phyloP scores from a whole-genome alignment of 2,113 vertebrate species.

The Clinocottus analis region DNA sequence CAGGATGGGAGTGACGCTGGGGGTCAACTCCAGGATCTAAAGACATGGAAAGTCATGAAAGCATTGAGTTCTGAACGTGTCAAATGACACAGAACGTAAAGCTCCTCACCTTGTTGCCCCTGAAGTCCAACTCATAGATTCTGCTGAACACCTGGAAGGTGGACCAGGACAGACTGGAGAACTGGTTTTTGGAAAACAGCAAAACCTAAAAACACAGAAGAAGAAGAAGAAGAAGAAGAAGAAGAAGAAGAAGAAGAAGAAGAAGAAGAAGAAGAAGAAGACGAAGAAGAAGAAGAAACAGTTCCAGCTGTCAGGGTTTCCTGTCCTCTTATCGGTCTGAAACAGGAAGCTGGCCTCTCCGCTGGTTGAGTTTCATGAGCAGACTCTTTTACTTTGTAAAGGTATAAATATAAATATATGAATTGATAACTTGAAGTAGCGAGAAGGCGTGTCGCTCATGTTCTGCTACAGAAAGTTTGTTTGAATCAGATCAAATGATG shows the following conservation, averaged over 20 bases:
- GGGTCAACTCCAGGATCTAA: conserved; percentile 56
- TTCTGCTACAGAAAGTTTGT: too few relatives aligned
- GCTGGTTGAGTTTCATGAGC: too few relatives aligned
- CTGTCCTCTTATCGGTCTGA: conserved; percentile 1
- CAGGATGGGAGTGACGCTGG: conserved; percentile 28
- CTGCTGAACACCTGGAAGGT: conserved; percentile 64
- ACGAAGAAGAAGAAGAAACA: not conserved
- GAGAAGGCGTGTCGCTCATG: too few relatives aligned
- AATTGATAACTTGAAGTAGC: too few relatives aligned
- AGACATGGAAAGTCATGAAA: not conserved
- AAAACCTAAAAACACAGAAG: conserved; percentile 60
- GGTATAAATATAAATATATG: too few relatives aligned
- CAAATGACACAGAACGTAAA: not conserved
- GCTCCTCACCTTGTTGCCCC: conserved; percentile 61
- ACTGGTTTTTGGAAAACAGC: conserved; percentile 72
- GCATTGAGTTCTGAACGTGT: too few relatives aligned
- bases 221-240: not conserved
- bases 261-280: not conserved
- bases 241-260: not conserved
- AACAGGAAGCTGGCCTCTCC: conserved; percentile 7
- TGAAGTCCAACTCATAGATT: conserved; percentile 79
- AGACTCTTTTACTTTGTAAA: too few relatives aligned
- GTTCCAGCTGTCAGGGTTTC: not conserved
- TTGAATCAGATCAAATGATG: too few relatives aligned
- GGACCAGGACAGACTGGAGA: conserved; percentile 74